Percentiles rank a stretch among this genome's conserved stretches.
Evolutionary conservation across 2,113 vertebrate genomes (phyloP).

Genomic region (Petrocephalus zakoni): DNA sequence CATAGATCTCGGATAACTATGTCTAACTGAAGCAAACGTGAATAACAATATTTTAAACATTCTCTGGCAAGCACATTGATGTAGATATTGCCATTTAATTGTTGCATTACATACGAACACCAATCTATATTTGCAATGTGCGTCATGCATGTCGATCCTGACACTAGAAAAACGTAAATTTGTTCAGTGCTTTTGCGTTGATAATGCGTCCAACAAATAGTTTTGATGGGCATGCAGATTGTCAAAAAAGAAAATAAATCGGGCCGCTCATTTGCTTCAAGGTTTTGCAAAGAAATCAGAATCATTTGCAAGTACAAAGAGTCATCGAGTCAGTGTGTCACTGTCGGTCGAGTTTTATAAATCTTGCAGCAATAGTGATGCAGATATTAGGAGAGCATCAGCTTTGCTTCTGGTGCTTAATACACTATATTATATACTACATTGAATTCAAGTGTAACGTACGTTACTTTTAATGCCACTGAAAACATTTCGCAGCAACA

Average conservation of each 20-base stretch:
- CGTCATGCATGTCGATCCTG: neutral
- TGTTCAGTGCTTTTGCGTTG: neutral
- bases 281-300: neutral
- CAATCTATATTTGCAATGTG: neutral
- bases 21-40: neutral
- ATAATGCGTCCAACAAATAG: neutral
- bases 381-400: neutral
- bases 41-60: neutral
- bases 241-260: neutral
- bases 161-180: neutral
- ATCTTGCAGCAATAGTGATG: neutral
- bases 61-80: neutral
- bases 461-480: neutral
- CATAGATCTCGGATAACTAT: neutral
- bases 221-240: neutral
- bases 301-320: neutral
- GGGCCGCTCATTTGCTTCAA: neutral
- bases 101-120: neutral
- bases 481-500: neutral
- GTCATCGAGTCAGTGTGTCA: neutral
- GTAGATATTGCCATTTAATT: neutral
- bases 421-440: neutral
- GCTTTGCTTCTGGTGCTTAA: neutral
- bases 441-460: neutral
- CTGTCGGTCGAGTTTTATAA: neutral